A percentile compares a stretch with the other conserved stretches of the same genome.
Conservation (phyloP, 2,113 vertebrate species). For the Ctenodactylus gundi region DNA sequence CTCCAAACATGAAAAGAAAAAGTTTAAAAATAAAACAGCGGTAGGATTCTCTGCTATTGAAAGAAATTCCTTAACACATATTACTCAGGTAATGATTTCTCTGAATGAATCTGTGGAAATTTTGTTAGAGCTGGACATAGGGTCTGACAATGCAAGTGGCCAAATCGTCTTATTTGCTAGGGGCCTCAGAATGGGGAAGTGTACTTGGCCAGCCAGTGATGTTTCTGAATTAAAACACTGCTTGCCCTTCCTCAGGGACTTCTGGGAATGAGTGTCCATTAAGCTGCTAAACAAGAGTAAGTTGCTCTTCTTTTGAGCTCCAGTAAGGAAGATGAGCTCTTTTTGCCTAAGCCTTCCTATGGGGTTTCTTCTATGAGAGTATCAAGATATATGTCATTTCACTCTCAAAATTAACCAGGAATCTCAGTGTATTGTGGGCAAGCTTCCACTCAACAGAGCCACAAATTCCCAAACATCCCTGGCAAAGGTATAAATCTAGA, state of each 20-base stretch:
- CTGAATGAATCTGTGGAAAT: background rate
- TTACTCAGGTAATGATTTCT: slow-evolving; percentile 46
- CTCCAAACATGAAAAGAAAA: background rate
- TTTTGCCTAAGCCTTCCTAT: background rate
- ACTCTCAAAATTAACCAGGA: slow-evolving; percentile 11
- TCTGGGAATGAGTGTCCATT: background rate
- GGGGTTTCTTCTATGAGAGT: background rate
- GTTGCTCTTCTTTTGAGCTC: slow-evolving; percentile 1
- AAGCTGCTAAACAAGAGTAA: background rate
- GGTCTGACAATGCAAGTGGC: background rate
- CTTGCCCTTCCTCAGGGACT: background rate
- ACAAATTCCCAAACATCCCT: background rate
- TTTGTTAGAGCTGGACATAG: slow-evolving; percentile 35
- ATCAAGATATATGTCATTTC: slow-evolving; percentile 1
- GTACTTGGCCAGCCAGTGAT: background rate
- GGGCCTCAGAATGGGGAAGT: background rate
- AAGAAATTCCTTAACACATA: slow-evolving; percentile 63
- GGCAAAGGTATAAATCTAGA: background rate
- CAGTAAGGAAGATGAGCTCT: background rate
- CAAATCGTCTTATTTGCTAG: background rate
- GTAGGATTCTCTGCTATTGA: slow-evolving; percentile 64
- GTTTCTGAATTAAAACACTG: background rate
- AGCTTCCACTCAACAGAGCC: background rate
- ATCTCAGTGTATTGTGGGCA: background rate
- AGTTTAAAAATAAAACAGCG: slow-evolving; percentile 65